phyloP scores from a whole-genome alignment of 1,140 invertebrate species.

The Lucilia cuprina region DNA sequence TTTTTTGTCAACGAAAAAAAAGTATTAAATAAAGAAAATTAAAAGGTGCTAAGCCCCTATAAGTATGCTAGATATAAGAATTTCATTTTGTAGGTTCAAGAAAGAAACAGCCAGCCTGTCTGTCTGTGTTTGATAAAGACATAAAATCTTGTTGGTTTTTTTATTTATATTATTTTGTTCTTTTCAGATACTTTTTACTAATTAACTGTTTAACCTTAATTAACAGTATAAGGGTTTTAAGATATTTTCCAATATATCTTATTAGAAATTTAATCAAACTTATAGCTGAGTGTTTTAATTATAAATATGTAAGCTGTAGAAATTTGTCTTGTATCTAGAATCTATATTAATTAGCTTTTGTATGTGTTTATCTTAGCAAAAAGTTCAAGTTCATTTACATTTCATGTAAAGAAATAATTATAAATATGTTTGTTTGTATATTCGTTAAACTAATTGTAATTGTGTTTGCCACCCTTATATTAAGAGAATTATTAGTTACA shows the following conservation, averaged over 20 bases:
- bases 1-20: neutral
- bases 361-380: no score
- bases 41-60: conserved; percentile 6
- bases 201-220: conserved; percentile 7
- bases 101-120: neutral
- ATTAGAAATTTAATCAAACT: neutral
- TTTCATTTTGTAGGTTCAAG: neutral
- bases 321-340: no score
- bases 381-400: no score
- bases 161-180: neutral
- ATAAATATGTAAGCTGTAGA: no score
- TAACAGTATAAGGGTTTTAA: neutral
- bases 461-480: neutral
- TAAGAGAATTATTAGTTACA: neutral
- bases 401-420: no score
- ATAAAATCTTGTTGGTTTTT: neutral
- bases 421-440: no score
- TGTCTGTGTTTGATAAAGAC: neutral
- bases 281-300: neutral
- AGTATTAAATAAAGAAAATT: neutral
- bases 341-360: no score
- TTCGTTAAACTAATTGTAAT: no score
- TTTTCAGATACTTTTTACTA: neutral
- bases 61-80: neutral
- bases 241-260: neutral